Evolutionary conservation across 2,797 vertebrate species (phyloP).

Genomic region (Amblyopsis hoosieri): DNA sequence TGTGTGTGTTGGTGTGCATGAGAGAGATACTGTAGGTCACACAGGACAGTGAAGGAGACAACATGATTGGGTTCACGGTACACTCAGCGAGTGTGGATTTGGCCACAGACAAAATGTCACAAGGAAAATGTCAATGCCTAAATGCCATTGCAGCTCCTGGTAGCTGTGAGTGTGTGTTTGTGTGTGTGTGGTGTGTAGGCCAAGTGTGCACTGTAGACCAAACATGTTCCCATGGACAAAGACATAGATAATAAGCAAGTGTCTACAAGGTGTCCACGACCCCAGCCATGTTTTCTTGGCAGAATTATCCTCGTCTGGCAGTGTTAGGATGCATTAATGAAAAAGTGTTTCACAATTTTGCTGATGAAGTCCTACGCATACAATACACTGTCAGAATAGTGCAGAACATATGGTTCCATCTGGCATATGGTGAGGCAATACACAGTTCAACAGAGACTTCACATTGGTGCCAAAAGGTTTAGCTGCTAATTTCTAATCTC

Average conservation of each 20-base stretch:
- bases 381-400: constrained; percentile 18
- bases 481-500: constrained; percentile 23
- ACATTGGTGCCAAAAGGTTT: constrained; percentile 16
- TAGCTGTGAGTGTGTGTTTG: constrained; percentile 10
- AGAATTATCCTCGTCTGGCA: constrained; percentile 25
- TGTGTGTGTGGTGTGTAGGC: constrained; percentile 6
- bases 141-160: constrained; percentile 68
- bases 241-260: constrained; percentile 19
- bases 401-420: constrained; percentile 38
- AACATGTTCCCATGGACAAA: neutral
- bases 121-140: constrained; percentile 77
- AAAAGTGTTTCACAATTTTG: constrained; percentile 35
- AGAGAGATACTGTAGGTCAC: constrained; percentile 6
- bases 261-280: constrained; percentile 37
- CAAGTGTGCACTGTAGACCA: neutral
- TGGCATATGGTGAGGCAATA: constrained; percentile 32
- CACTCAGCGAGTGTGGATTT: constrained; percentile 59
- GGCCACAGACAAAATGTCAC: constrained; percentile 76
- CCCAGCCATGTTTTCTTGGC: constrained; percentile 23
- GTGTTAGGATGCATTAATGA: constrained; percentile 6
- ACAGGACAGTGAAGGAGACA: constrained; percentile 35
- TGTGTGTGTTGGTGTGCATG: constrained; percentile 4
- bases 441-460: constrained; percentile 28
- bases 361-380: constrained; percentile 25
- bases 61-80: constrained; percentile 53